Base-by-base conservation (phyloP, 2,797 vertebrate genomes). In the Scleropages formosus region DNA sequence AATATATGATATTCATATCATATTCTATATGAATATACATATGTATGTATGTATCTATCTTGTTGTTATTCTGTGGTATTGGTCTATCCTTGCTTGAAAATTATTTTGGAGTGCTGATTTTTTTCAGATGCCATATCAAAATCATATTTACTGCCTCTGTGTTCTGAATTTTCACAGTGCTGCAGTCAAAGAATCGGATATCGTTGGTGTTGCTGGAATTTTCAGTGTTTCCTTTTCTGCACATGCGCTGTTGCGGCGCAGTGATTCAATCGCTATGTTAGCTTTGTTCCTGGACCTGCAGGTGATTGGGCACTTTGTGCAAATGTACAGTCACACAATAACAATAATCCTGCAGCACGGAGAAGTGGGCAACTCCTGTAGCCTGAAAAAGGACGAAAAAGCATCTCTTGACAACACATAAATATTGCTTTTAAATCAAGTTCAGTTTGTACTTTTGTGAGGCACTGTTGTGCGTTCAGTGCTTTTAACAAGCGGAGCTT, bases 391-490 rank as follows among this genome's bases (percentile, higher is more conserved):
- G 68, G 22, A 31, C 24, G n/a, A 67, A 46, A 47, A 26, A 22
- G 31, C n/a, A 27, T 18, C 7, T 27, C 46, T 68, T 63, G 27
- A 63, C 58, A 78, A 77, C 69, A 80, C 70, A 77, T 67, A 75
- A 65, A 59, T 22, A 26, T 74, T 73, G 46, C 75, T 76, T 73
- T 73, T 72, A 83, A 80, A 86, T 85, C 80, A 87, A 85, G 87
- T 83, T 78, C 74, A 75, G 60, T 85, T 66, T 64, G 63, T 85
- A 75, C 76, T 79, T 75, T 78, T 76, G 61, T 82, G 81, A 81
- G 27, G 56, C 61, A 13, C 22, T 49, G 31, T 39, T 6, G 6
- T 39, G 51, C 49, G 58, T 56, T 49, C 49, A 53, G 27, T 70
- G 13, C 3, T 58, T 71, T 58, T 47, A 74, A 31, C 70, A 58